Evolutionary conservation across 2,888 invertebrate genomes (phyloP).

Genomic region (Muschampia staudingeri): DNA sequence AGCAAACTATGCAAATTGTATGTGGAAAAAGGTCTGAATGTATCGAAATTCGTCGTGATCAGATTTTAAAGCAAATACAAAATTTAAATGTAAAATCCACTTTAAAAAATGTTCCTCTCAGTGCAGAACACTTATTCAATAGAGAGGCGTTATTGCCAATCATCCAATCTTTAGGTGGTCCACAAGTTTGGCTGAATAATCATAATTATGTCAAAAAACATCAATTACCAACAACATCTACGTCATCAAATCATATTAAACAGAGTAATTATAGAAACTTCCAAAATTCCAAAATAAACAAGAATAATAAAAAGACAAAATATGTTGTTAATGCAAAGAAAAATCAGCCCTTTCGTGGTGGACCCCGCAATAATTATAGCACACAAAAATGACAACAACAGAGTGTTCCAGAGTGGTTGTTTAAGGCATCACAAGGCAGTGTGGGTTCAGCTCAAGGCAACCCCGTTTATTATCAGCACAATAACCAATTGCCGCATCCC

Average conservation of each 20-base stretch:
- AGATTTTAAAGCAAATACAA: background rate
- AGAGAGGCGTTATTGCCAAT: background rate
- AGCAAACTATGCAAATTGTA: background rate
- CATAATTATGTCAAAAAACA: background rate
- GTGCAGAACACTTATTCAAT: background rate
- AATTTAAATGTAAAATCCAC: background rate
- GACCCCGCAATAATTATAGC: background rate
- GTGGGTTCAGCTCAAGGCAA: background rate
- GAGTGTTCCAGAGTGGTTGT: background rate
- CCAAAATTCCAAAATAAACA: background rate
- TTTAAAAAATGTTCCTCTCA: background rate
- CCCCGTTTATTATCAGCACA: background rate
- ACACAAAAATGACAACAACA: background rate
- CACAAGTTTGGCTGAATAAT: background rate
- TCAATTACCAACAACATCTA: background rate
- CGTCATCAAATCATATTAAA: background rate
- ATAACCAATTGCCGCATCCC: conserved; percentile 5
- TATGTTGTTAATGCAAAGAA: conserved; percentile 2
- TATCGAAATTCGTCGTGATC: background rate
- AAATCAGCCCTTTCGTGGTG: background rate
- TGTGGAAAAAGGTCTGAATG: background rate
- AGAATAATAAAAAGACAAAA: background rate
- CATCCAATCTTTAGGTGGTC: background rate
- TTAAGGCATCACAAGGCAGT: background rate
- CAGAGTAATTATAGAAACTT: background rate